Evolutionary conservation across 2,797 vertebrate genomes (phyloP).

Genomic region (Rhynchotus rufescens): DNA sequence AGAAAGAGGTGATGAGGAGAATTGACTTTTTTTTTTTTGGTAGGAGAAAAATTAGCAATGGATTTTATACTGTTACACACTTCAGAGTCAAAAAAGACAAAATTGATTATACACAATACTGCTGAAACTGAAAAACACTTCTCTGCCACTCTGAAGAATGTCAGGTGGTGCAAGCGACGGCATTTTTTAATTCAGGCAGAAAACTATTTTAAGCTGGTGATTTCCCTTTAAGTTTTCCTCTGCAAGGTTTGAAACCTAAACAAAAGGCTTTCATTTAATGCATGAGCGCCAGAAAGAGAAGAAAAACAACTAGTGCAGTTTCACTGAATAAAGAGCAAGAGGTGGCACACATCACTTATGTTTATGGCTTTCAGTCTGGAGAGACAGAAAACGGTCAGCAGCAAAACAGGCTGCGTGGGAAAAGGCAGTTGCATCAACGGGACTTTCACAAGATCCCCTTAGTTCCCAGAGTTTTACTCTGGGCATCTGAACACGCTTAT

Average conservation of each 20-base stretch:
- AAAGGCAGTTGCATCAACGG: background rate
- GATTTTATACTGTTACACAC: background rate
- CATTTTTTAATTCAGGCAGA: slow-evolving; percentile 25
- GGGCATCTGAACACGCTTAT: background rate
- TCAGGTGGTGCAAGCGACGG: slow-evolving; percentile 24
- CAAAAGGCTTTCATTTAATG: slow-evolving; percentile 55
- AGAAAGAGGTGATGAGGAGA: slow-evolving; percentile 12
- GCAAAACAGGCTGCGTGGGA: background rate
- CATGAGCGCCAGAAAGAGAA: slow-evolving; percentile 39
- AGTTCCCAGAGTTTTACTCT: background rate
- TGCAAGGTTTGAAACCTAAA: slow-evolving; percentile 47
- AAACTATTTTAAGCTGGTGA: slow-evolving; percentile 42
- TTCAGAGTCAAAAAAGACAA: background rate
- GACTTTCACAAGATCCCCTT: background rate
- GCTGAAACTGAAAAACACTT: background rate
- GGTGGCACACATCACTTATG: background rate
- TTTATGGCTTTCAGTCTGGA: background rate
- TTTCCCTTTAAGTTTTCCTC: slow-evolving; percentile 28
- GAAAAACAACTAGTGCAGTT: slow-evolving; percentile 3
- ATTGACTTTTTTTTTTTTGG: background rate
- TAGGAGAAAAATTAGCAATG: background rate
- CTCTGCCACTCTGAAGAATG: background rate
- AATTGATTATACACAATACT: background rate
- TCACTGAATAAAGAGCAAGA: background rate
- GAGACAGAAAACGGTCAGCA: background rate